Base-by-base conservation (phyloP, 1,140 invertebrate species). In the Hyposmocoma kahamanoa region DNA sequence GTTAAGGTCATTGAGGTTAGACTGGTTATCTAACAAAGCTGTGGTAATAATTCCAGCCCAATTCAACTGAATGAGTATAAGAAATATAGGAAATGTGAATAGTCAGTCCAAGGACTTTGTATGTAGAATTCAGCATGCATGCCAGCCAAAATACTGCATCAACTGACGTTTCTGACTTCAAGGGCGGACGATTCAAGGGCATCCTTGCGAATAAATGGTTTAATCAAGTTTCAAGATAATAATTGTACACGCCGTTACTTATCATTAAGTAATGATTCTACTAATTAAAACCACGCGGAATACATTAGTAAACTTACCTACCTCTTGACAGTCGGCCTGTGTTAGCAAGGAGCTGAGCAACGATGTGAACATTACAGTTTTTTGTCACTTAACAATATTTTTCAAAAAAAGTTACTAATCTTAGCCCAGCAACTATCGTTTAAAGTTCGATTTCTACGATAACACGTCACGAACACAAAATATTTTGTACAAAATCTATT, bases 261-360 rank as follows among this genome's bases (percentile, higher is more conserved):
- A n/a, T n/a, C n/a, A n/a, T n/a, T n/a, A n/a, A 8, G 10, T 30
- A 13, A 30, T 30, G 13, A 30, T 30, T 10, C 10, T 13, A n/a
- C 28, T 30, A n/a, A 30, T 30, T 30, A 2, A 13, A 2, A 30
- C 32, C 10, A 8, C 6, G 8, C 32, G 15, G 15, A 36, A 36
- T 6, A 36, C 32, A 36, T 8, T 36, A 2, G 18, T 73, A 86
- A 84, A 88, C 87, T 89, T 89, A 89, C 88, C 88, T 85, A 89
- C 88, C 88, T 89, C 88, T 89, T 89, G 88, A 87, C 88, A 89
- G 80, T 79, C 83, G 77, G 84, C 87, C 64, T 81, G 72, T 70
- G 84, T 80, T 62, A 87, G 72, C 67, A 87, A 64, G 66, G 71
- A 74, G 59, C 72, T 74, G 45, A 70, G 72, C 78, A 84, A 79